These are phyloP conservation scores for Porites australiensis DNA, from an alignment of 64 coral and sea anemone genomes.

Conservation along the genomic window DNA sequence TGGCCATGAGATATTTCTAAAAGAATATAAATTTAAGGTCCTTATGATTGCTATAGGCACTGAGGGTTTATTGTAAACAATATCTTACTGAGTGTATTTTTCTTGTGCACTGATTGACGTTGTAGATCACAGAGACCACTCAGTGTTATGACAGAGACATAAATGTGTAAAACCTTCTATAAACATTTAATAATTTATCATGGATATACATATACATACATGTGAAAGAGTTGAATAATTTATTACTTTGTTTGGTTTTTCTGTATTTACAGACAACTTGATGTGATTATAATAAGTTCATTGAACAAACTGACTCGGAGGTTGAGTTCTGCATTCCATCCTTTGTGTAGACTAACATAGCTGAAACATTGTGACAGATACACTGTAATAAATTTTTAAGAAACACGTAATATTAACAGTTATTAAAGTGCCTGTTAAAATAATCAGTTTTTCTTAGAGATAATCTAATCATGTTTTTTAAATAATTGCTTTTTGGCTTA, in stretches of 20 bases:
- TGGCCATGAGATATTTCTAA: not conserved
- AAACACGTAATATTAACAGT: not conserved
- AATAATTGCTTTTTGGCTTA: not conserved
- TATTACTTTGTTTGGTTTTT: too few species aligned
- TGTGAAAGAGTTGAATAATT: too few species aligned
- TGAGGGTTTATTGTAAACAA: not conserved
- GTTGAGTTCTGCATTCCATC: too few species aligned
- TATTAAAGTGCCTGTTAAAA: not conserved
- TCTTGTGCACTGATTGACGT: too few species aligned
- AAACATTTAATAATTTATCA: not conserved
- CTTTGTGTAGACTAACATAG: not conserved
- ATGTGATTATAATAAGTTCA: too few species aligned
- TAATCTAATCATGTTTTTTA: not conserved
- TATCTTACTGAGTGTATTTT: not conserved
- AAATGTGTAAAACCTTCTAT: not conserved
- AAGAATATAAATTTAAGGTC: not conserved
- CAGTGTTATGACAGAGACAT: not conserved
- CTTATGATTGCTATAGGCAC: not conserved
- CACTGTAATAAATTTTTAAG: not conserved
- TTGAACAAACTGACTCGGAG: too few species aligned
- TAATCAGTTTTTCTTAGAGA: constrained; percentile 8
- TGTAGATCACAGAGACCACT: not conserved
- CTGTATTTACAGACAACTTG: too few species aligned
- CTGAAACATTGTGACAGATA: constrained; percentile 6
- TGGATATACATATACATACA: not conserved